These are phyloP conservation scores for Lycaon pictus DNA, from an alignment of 2,113 vertebrate species.

Conservation along the genomic window DNA sequence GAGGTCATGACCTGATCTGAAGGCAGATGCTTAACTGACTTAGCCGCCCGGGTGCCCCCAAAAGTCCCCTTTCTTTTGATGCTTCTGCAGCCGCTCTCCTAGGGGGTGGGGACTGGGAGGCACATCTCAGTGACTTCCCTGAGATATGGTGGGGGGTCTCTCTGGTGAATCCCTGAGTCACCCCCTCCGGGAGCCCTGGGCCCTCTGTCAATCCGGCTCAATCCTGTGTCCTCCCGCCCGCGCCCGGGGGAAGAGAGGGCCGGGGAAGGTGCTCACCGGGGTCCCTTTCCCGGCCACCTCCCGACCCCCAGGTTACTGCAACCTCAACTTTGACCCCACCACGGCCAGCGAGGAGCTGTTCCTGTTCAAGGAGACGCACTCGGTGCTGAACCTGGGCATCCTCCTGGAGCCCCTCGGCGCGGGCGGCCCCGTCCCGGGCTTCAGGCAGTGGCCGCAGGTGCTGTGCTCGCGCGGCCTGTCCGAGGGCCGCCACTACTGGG, in stretches of 20 bases:
- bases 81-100: background rate
- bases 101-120: background rate
- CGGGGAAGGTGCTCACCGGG: background rate
- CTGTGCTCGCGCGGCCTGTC: conserved; percentile 77
- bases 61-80: background rate
- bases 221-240: background rate
- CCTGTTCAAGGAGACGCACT: conserved; percentile 78
- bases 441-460: conserved; percentile 80
- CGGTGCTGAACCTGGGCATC: conserved; percentile 80
- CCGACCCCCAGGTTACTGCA: conserved; percentile 70
- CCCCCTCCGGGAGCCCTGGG: background rate
- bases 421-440: conserved; percentile 41
- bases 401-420: conserved; percentile 62
- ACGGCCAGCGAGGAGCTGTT: conserved; percentile 78
- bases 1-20: too few species aligned
- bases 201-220: background rate
- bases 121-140: background rate
- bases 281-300: rapidly evolving
- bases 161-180: background rate
- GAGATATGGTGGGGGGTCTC: background rate
- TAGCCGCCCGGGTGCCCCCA: too few species aligned
- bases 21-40: too few species aligned
- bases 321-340: conserved; percentile 77
- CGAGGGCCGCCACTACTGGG: conserved; percentile 83
- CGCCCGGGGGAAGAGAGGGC: too few species aligned